Evolutionary conservation across 2,888 invertebrate genomes (phyloP).

Genomic region (Lasioglossum calceatum): DNA sequence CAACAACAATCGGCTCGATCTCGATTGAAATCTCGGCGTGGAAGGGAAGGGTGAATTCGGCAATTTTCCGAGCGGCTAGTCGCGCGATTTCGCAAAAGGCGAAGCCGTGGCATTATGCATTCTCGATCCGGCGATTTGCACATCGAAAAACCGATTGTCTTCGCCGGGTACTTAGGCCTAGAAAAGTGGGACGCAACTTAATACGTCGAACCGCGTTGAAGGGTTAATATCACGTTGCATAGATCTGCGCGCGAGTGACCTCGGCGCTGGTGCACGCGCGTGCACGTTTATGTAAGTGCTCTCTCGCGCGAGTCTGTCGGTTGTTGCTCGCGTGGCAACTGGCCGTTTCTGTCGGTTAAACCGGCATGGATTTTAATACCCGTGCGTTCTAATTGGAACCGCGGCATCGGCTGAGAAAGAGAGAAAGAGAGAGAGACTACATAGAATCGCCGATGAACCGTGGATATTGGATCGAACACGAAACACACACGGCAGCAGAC

Average conservation of each 20-base stretch:
- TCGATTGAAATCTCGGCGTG: not conserved
- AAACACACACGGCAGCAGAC: not conserved
- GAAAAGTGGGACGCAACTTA: conserved; percentile 56
- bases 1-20: not conserved
- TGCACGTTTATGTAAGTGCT: conserved; percentile 3
- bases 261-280: conserved; percentile 35
- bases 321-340: not conserved
- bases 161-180: conserved; percentile 34
- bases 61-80: conserved; percentile 7
- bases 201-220: conserved; percentile 64
- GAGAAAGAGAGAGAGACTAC: not conserved
- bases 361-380: not conserved
- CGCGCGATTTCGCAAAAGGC: conserved; percentile 44
- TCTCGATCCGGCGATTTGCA: conserved; percentile 14
- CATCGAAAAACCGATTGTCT: conserved; percentile 50
- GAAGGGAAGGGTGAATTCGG: not conserved
- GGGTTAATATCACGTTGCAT: conserved; percentile 60
- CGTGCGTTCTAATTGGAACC: not conserved
- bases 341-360: not conserved
- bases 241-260: conserved; percentile 45
- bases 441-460: not conserved
- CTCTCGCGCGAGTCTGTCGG: not conserved
- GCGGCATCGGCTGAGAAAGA: not conserved
- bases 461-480: not conserved
- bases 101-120: conserved; percentile 26